phyloP scores from a whole-genome alignment of 1,140 invertebrate genomes.

The Bombus balteatus region DNA sequence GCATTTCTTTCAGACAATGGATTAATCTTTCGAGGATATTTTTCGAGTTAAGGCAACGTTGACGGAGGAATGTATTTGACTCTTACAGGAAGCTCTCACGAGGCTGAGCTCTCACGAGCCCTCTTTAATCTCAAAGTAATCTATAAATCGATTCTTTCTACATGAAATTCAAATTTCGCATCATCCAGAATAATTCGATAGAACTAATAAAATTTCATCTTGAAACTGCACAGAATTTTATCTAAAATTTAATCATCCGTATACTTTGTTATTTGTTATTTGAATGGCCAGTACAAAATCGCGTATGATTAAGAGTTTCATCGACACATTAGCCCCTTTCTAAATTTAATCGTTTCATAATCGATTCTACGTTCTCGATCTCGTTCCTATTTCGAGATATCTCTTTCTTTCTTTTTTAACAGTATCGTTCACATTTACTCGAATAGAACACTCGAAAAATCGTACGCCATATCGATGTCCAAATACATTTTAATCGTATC shows the following conservation, averaged over 20 bases:
- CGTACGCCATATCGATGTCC: conserved; percentile 39
- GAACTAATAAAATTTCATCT: no score
- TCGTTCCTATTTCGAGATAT: neutral
- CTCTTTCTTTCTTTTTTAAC: neutral
- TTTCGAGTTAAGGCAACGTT: neutral
- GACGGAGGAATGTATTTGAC: neutral
- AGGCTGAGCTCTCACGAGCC: no score
- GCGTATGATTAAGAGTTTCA: no score
- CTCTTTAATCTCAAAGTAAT: no score
- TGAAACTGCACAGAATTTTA: neutral
- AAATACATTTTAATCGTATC: conserved; percentile 43
- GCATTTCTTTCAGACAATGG: neutral
- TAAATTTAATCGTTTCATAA: neutral
- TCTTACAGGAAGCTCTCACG: neutral
- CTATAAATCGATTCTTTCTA: neutral
- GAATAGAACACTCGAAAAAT: conserved; percentile 64
- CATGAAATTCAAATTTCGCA: no score
- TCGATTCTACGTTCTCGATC: neutral
- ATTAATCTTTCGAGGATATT: neutral
- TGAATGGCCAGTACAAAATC: neutral
- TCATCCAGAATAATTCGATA: neutral
- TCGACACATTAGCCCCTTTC: conserved; percentile 14
- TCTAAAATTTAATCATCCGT: neutral
- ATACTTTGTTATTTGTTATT: neutral
- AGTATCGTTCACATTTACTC: neutral